Percentiles rank a stretch among this genome's conserved stretches.
These are phyloP conservation scores for Cataglyphis rosenhaueri DNA, from an alignment of 2,888 invertebrate species.

Conservation along the genomic window DNA sequence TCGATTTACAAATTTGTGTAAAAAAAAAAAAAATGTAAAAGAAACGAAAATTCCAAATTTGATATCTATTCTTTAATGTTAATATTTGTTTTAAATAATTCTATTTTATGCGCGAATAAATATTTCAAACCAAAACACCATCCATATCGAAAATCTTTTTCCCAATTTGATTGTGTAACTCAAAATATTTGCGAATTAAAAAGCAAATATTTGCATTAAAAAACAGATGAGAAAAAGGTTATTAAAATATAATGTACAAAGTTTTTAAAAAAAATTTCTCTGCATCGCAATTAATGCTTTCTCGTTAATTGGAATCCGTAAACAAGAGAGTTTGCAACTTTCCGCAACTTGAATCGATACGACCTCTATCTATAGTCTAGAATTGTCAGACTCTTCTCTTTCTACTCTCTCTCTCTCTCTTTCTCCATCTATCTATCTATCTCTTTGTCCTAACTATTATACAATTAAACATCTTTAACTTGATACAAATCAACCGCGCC, in stretches of 20 bases:
- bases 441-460: conserved; percentile 2
- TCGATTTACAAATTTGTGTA: background rate
- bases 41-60: background rate
- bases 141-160: background rate
- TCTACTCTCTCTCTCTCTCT: background rate
- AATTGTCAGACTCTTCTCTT: conserved; percentile 3
- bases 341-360: conserved; percentile 12
- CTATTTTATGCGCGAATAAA: background rate
- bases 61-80: background rate
- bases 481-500: background rate
- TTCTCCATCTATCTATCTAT: background rate
- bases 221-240: background rate
- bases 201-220: too few relatives aligned
- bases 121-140: background rate
- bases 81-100: background rate
- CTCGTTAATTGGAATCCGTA: background rate
- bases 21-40: background rate
- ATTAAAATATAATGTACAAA: background rate
- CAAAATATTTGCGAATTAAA: background rate
- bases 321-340: conserved; percentile 20
- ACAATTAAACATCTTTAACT: conserved; percentile 12
- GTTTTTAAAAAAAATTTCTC: background rate
- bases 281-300: background rate
- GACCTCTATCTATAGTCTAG: background rate
- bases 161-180: background rate